These are phyloP conservation scores for Luidia sarsii DNA, from an alignment of 53 echinoderm and acorn worm genomes.

Conservation along the genomic window DNA sequence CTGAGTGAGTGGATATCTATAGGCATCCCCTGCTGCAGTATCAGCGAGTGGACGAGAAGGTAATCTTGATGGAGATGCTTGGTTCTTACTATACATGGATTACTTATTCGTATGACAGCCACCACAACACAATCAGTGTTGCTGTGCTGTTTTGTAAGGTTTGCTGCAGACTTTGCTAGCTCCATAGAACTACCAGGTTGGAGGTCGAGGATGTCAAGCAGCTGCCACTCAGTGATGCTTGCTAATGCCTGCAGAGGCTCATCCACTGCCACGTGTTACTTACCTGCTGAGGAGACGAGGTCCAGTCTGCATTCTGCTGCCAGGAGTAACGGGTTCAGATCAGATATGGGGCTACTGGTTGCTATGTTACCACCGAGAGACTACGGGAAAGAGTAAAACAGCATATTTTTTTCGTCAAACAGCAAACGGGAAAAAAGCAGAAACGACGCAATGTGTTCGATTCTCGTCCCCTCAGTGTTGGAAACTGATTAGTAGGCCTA, in stretches of 20 bases:
- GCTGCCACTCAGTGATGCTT: no score
- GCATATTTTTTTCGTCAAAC: neutral
- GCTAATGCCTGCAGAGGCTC: constrained; percentile 37
- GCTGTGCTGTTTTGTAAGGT: no score
- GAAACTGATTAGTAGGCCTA: no score
- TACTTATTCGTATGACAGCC: no score
- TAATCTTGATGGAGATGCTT: no score
- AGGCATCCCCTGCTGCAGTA: neutral
- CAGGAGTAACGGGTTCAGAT: constrained; percentile 90
- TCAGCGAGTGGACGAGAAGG: neutral
- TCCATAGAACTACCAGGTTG: no score
- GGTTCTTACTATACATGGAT: no score
- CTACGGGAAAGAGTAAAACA: neutral
- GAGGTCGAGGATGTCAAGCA: no score
- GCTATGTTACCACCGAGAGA: constrained; percentile 85
- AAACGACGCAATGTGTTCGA: neutral
- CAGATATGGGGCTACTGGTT: constrained; percentile 92
- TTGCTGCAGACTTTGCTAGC: no score
- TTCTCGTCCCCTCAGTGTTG: neutral
- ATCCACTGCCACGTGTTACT: no score
- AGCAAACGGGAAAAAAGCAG: neutral
- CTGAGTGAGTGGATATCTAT: no score
- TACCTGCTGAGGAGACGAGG: constrained; percentile 58
- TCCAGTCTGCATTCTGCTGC: constrained; percentile 68
- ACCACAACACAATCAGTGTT: no score